phyloP scores from a whole-genome alignment of 2,888 invertebrate genomes.

The Nemurella pictetii region DNA sequence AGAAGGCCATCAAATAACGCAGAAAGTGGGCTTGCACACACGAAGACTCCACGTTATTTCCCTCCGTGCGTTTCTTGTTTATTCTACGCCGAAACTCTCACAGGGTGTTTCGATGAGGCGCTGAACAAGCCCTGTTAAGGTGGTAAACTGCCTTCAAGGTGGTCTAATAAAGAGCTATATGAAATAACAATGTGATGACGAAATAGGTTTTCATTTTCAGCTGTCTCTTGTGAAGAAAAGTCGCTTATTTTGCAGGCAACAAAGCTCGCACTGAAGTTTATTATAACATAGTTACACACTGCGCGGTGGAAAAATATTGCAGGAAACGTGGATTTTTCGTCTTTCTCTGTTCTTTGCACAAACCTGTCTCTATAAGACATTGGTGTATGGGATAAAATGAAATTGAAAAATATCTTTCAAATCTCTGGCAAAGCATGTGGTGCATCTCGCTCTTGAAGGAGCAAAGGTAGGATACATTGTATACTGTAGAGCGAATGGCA shows the following conservation, averaged over 20 bases:
- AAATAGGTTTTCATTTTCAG: slow-evolving; percentile 22
- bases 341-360: not conserved
- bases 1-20: not conserved
- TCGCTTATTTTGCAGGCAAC: slow-evolving; percentile 2
- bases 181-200: slow-evolving; percentile 1
- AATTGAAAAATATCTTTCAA: slow-evolving; percentile 30
- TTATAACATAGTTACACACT: slow-evolving; percentile 6
- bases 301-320: not conserved
- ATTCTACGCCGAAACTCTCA: not conserved
- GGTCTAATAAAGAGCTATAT: slow-evolving; percentile 18
- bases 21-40: not conserved
- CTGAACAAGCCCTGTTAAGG: not conserved
- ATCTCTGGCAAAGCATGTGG: slow-evolving; percentile 4
- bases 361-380: not conserved
- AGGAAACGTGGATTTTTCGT: not conserved
- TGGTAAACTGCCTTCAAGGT: not conserved
- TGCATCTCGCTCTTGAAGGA: not conserved
- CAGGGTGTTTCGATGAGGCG: not conserved
- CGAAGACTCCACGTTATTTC: not conserved
- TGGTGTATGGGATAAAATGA: slow-evolving; percentile 17
- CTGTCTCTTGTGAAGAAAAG: slow-evolving; percentile 6
- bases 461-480: not conserved
- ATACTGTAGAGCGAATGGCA: not conserved
- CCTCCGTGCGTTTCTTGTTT: not conserved
- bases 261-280: slow-evolving; percentile 22